These are phyloP conservation scores for Oenanthe melanoleuca DNA, from an alignment of 2,113 vertebrate species.

Conservation along the genomic window DNA sequence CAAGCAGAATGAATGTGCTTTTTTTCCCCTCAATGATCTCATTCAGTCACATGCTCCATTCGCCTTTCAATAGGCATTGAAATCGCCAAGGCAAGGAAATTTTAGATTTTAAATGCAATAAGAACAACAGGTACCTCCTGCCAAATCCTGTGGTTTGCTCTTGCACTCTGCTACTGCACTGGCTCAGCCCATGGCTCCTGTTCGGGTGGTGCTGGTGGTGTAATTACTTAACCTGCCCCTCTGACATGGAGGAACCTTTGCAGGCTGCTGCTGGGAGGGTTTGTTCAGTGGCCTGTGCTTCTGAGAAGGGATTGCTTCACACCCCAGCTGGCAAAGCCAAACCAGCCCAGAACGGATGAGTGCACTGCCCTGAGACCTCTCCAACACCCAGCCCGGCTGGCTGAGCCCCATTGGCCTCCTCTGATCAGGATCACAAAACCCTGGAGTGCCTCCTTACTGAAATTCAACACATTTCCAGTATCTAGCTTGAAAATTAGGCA, in stretches of 20 bases:
- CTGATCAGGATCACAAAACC: neutral
- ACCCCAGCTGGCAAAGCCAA: neutral
- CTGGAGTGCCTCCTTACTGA: neutral
- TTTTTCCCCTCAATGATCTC: neutral
- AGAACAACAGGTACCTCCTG: constrained; percentile 19
- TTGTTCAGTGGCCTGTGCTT: neutral
- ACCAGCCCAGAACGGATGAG: neutral
- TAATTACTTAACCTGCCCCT: neutral
- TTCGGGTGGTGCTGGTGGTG: neutral
- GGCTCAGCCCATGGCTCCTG: neutral
- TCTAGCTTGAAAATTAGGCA: constrained; percentile 32
- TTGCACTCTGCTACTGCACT: neutral
- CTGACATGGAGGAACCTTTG: neutral
- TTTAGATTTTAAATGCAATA: neutral
- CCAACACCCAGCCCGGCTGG: neutral
- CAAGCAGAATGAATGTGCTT: constrained; percentile 11
- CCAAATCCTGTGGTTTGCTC: neutral
- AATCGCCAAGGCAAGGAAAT: neutral
- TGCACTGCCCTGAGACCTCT: neutral
- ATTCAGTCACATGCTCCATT: constrained; percentile 16
- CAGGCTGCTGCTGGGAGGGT: neutral
- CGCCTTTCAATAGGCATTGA: constrained; percentile 14
- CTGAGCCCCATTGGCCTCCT: neutral
- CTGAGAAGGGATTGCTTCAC: neutral
- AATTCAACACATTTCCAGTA: neutral